These are phyloP conservation scores for Pristionchus japonicus DNA, from an alignment of 2,888 invertebrate genomes.

Conservation along the genomic window DNA sequence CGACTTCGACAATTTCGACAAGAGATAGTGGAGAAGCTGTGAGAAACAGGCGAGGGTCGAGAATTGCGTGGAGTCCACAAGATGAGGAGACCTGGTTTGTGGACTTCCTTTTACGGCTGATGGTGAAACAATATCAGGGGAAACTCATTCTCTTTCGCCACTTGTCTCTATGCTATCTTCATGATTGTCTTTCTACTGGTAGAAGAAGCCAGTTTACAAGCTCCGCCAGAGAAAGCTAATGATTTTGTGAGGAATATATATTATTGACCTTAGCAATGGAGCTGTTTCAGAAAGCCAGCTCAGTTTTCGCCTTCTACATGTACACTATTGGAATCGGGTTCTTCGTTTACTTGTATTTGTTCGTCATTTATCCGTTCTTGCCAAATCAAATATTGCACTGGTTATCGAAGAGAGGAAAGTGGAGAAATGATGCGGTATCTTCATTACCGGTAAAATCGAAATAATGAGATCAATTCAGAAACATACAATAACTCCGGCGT, in stretches of 20 bases:
- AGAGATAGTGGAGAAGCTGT: background rate
- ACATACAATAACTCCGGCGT: background rate
- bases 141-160: background rate
- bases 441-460: background rate
- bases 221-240: too few species aligned
- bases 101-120: background rate
- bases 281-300: background rate
- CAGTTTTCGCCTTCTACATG: conserved; percentile 21
- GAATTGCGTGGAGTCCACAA: background rate
- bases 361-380: background rate
- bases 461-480: background rate
- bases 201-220: background rate
- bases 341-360: background rate
- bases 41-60: background rate
- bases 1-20: background rate
- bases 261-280: too few species aligned
- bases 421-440: background rate
- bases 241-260: background rate
- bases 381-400: background rate
- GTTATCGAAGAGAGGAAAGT: background rate
- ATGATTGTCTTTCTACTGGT: background rate
- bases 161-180: background rate
- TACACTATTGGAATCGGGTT: background rate
- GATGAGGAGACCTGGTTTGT: background rate
- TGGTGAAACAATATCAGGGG: background rate